These are phyloP conservation scores for Crenuchus spilurus DNA, from an alignment of 2,797 vertebrate species.

Conservation along the genomic window DNA sequence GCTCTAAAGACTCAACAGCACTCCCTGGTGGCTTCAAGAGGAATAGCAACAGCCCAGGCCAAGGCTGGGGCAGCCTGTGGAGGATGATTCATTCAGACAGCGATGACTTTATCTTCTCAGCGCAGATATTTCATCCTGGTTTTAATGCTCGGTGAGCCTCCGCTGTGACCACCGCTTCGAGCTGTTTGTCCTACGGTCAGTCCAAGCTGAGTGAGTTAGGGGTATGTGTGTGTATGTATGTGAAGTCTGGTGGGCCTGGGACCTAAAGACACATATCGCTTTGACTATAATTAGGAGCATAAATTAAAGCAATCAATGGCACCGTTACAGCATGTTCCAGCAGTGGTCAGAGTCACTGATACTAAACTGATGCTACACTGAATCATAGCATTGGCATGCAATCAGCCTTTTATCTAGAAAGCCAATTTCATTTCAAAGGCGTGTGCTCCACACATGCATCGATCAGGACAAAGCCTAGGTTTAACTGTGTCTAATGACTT, in stretches of 20 bases:
- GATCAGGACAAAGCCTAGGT: background rate
- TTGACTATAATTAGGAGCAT: conserved; percentile 44
- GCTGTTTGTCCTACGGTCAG: conserved; percentile 49
- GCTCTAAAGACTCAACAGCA: conserved; percentile 68
- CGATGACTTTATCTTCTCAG: conserved; percentile 49
- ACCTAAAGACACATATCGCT: conserved; percentile 33
- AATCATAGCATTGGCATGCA: too few relatives aligned
- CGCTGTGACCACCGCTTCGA: conserved; percentile 15
- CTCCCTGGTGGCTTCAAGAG: conserved; percentile 69
- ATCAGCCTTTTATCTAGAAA: background rate
- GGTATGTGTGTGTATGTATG: conserved; percentile 14
- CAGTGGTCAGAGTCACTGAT: background rate
- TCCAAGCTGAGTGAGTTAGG: conserved; percentile 33
- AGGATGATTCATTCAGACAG: conserved; percentile 51
- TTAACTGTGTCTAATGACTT: conserved; percentile 7
- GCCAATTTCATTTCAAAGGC: conserved; percentile 6
- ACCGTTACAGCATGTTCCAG: conserved; percentile 40
- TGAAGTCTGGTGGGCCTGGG: conserved; percentile 1
- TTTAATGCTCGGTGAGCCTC: conserved; percentile 47
- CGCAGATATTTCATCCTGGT: conserved; percentile 50
- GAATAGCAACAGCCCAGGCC: conserved; percentile 54
- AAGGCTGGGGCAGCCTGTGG: background rate
- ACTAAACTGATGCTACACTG: too few relatives aligned
- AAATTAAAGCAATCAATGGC: conserved; percentile 47
- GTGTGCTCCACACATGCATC: background rate